Evolutionary conservation across 2,888 invertebrate species (phyloP), one percentile per base, ranked within the genome.

Genomic region (Ariolimax columbianus): DNA sequence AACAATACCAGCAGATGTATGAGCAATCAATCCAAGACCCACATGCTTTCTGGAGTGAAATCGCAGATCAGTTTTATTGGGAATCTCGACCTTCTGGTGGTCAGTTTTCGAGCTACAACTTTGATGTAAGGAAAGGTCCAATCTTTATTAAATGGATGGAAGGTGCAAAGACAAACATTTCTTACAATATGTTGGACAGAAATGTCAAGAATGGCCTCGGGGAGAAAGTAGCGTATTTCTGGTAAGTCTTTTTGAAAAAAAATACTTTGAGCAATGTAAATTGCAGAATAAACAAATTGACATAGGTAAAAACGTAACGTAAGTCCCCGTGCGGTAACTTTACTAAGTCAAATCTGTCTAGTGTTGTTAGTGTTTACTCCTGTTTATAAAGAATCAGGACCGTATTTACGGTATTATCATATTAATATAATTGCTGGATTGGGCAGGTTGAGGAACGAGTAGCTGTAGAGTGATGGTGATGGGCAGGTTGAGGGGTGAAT

Each of bases 111-210:
- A 96, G 97, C 26, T 98, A 97, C 94, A 99, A 99, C 95, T 99
- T 99, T 93, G 97, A 99, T 94, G 94, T 97, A 78, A 88, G 95
- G 88, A 97, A 97, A 94, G 99, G 99, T 79, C 97, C 97, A 23
- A 96, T 99, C 90, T 97, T 96, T 91, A 96, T 98, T 75, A 97
- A 97, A 94, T 99, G 98, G 97, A 96, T 99, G 96, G 97, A 97
- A 91, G 99, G 98, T 19, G 97, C 97, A 7, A 96, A 97, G 63
- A 99, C 99, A 68, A 99, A 99, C 94, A 96, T 99, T 88, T 97
- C 97, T 93, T 99, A 98, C 95, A 99, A 99, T 95, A 95, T 97
- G 81, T 95, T 99, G 90, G 99, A 99, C 95, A 96, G 97, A 88
- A 97, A 98, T 94, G 96, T 99, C 83, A 96, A 97, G 91, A 97